Percentiles rank a stretch among this genome's conserved stretches.
phyloP scores from a whole-genome alignment of 1,140 invertebrate species.

The Sycobia sp. region DNA sequence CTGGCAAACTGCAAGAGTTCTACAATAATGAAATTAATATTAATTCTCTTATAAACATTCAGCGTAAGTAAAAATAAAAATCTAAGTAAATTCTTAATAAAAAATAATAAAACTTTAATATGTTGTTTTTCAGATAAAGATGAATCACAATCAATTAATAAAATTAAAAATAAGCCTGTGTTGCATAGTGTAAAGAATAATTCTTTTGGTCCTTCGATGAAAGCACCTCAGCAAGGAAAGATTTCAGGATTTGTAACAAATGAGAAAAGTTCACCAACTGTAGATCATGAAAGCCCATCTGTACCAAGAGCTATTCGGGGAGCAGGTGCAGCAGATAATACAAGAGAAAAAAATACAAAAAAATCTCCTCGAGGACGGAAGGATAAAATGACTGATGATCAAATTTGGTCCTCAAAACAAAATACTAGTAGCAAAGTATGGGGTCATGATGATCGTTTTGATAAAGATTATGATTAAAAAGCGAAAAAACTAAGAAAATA shows the following conservation, averaged over 20 bases:
- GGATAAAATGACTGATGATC: slow-evolving; percentile 35
- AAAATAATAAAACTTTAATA: slow-evolving; percentile 7
- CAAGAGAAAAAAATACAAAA: slow-evolving; percentile 31
- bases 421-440: slow-evolving; percentile 36
- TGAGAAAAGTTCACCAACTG: slow-evolving; percentile 16
- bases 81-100: slow-evolving; percentile 22
- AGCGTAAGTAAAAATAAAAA: slow-evolving; percentile 13
- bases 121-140: slow-evolving; percentile 24
- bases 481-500: background rate
- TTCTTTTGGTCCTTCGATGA: slow-evolving; percentile 19
- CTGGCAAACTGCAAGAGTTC: slow-evolving; percentile 30
- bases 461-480: slow-evolving; percentile 38
- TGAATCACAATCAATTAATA: background rate
- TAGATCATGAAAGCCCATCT: slow-evolving; percentile 15
- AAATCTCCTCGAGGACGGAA: slow-evolving; percentile 31
- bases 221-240: slow-evolving; percentile 13
- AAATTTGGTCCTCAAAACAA: slow-evolving; percentile 35
- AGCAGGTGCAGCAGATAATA: slow-evolving; percentile 31
- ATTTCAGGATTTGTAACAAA: background rate
- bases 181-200: background rate
- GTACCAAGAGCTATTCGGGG: slow-evolving; percentile 40
- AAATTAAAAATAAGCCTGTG: background rate
- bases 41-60: slow-evolving; percentile 14
- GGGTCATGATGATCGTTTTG: slow-evolving; percentile 40
- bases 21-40: slow-evolving; percentile 25